Base-by-base conservation (phyloP, 2,888 invertebrate genomes). In the Drosophila suboccidentalis region DNA sequence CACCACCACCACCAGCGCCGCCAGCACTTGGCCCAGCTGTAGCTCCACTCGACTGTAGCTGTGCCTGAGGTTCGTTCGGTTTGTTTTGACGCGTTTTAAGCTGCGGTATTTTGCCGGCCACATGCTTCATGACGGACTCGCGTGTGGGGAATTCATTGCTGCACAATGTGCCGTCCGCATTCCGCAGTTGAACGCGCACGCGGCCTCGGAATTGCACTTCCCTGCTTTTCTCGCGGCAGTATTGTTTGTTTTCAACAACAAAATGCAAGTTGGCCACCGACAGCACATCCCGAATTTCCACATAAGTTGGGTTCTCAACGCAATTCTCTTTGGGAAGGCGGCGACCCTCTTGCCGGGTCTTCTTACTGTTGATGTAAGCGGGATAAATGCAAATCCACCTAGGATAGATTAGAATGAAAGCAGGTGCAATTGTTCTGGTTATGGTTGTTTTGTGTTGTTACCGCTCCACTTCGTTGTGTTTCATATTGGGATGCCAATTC, bases 341-440 rank as follows among this genome's bases (percentile, higher is more conserved):
- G 36, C 99, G 94, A 5, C 99, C 99, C 92, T 98, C 96, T 1
- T 97, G 97, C 15, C 97, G 92, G 0, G 98, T 97, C 92, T 97
- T 98, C 91, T 98, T 98, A 86, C 96, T 97, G 91, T 99, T 99
- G 54, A 99, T 94, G 89, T 99, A 99, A 0, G 98, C 96, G 62
- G 99, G 99, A 92, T 99, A 99, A 71, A 99, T 96, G 91, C 98
- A 98, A 64, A 99, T 94, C 99, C 99, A 99, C 91, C 97, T 93
- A 69, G 8, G 59, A 72, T 68, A 58, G 15, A 77, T 22, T 0
- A 22, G 80, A 41, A n/a, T n/a, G 49, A 38, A 4, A 38, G 61
- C 68, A 65, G 50, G 19, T 68, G 55, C 68, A 70, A 41, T 50
- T 60, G 38, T 46, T 9, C 15, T 29, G 38, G 6, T 11, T 50